Percentiles rank a stretch among this genome's conserved stretches.
Conservation (phyloP, 2,113 vertebrate genomes). For the Bujurquina vittata region DNA sequence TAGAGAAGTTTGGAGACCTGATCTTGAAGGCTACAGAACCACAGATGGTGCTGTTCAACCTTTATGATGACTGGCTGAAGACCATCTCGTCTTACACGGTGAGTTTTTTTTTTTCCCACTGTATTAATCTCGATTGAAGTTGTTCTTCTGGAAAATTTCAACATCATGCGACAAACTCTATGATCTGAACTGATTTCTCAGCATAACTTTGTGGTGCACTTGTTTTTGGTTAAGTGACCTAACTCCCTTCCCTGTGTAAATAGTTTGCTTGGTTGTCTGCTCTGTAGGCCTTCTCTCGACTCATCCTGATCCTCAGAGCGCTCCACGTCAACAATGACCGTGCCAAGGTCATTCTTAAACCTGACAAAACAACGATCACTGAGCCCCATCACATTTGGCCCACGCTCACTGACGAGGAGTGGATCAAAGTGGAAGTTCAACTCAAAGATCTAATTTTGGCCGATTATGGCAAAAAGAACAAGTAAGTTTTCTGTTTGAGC, state of each 20-base stretch:
- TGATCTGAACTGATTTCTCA: background rate
- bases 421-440: constrained; percentile 99
- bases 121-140: background rate
- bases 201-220: background rate
- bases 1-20: constrained; percentile 98
- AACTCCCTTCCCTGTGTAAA: constrained; percentile 18
- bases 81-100: constrained; percentile 99
- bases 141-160: background rate
- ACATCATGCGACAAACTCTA: background rate
- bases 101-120: constrained; percentile 32
- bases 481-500: constrained; percentile 81
- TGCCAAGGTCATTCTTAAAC: constrained; percentile 98
- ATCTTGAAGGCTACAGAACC: constrained; percentile 99
- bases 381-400: constrained; percentile 99
- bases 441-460: constrained; percentile 98
- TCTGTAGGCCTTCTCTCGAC: constrained; percentile 95
- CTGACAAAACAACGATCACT: constrained; percentile 97
- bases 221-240: background rate
- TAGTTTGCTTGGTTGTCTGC: constrained; percentile 5
- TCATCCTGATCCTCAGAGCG: constrained; percentile 96
- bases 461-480: constrained; percentile 99
- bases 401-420: constrained; percentile 97
- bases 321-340: constrained; percentile 97
- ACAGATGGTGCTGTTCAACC: constrained; percentile 99
- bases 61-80: constrained; percentile 99